Evolutionary conservation across 2,797 vertebrate genomes (phyloP), one percentile per base, ranked within the genome.

Genomic region (Acanthiza pusilla): DNA sequence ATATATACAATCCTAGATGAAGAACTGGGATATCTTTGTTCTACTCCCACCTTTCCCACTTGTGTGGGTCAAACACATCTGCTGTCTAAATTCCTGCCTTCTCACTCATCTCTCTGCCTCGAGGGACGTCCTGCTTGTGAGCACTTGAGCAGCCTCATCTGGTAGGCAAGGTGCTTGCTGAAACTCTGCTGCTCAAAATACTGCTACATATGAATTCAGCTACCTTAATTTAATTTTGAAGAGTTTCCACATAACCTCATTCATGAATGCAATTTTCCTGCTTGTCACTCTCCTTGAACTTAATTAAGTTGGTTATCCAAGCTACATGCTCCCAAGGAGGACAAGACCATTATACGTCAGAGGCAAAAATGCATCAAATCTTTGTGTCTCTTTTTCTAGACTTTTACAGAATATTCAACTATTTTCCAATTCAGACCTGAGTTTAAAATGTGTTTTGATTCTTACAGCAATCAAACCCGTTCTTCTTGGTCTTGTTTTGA

Each of bases 51-150:
- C 13, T 88, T 71, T 83, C 62, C 18, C 48, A 45, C 7, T 70
- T 66, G 25, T 26, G 62, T 27, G 13, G 18, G 10, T 51, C 10
- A 68, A 34, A 58, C 0, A 0, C 12, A 43, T 16, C 21, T 86
- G 8, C 14, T 85, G 3, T 40, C 9, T 32, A 8, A 50, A 66
- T 65, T 51, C 26, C 42, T 71, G 14, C 19, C 22, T 45, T 1
- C 8, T 81, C 57, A 19, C 21, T 30, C 26, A 27, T 1, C 20
- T 30, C 1, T 18, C 30, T 70, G 11, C 36, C 48, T 34, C 0
- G 1, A 65, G 50, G 38, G 29, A 27, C 0, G 8, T 58, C 30
- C 51, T 75, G 12, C 7, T 34, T 81, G 4, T 47, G 65, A 68
- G 7, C 30, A 10, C 21, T 68, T 53, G 18, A 81, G 73, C 51